Evolutionary conservation across 2,888 invertebrate species (phyloP), one percentile per base, ranked within the genome.

Genomic region (Antheraea assamensis): DNA sequence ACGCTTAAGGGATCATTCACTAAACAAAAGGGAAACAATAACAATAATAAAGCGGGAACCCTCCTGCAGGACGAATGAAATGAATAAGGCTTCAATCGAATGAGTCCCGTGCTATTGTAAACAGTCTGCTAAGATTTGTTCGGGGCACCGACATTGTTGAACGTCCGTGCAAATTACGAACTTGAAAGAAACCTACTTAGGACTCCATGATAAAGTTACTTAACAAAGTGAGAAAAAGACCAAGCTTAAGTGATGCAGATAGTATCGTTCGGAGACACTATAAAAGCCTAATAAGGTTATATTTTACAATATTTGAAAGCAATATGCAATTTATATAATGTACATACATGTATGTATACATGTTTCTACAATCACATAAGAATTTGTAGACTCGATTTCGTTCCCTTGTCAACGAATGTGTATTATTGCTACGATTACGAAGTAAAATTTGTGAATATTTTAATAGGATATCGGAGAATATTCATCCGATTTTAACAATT

Each of bases 51-150:
- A 85, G 77, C 73, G 76, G 64, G 76, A 81, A 79, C 79, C 81
- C 80, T 83, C 85, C 84, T 80, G 81, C 79, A 79, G 78, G 78
- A 77, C 78, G 79, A 85, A 85, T 82, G 80, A 85, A 84, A 82
- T 82, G 81, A 82, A 83, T 85, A 84, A 82, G 82, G 79, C 85
- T 82, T 84, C 88, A 91, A 90, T 92, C 89, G 87, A 90, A 90
- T 91, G 86, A 87, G 82, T 76, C 85, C 80, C 87, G 89, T 90
- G 88, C 86, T 88, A 89, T 88, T 86, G 88, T 88, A 89, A 89
- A 87, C 85, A 85, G 84, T 78, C 85, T 78, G 80, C 84, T 85
- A 83, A 84, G 86, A 87, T 88, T 87, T 86, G 86, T 86, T 87
- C 82, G 84, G 83, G 79, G 84, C 86, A 79, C 81, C 83, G 82